Evolutionary conservation across 2,113 vertebrate species (phyloP).

Genomic region (Steatornis caripensis): DNA sequence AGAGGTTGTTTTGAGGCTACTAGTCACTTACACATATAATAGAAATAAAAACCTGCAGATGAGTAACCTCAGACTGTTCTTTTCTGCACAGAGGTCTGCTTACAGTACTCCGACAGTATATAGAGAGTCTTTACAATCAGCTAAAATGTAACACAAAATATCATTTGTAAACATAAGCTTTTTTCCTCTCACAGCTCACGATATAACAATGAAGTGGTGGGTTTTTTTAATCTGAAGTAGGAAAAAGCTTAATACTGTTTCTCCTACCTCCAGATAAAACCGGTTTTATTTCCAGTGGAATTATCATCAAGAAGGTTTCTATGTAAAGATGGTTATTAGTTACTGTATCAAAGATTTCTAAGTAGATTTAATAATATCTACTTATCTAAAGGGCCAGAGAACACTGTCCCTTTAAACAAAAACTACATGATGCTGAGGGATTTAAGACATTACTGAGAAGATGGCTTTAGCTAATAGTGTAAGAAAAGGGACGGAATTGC

Average conservation of each 20-base stretch:
- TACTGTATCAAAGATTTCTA: background rate
- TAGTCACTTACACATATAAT: background rate
- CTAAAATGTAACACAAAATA: background rate
- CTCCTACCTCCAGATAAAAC: background rate
- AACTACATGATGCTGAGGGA: background rate
- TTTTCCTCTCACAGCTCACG: background rate
- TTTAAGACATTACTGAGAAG: background rate
- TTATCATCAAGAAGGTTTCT: background rate
- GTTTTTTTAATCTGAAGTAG: background rate
- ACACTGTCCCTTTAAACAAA: background rate
- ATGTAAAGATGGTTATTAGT: background rate
- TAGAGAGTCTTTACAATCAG: background rate
- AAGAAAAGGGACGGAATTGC: background rate
- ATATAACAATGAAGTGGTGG: background rate
- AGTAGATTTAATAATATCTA: background rate
- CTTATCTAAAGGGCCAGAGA: background rate
- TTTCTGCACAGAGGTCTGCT: background rate
- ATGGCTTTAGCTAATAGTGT: background rate
- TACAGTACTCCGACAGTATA: background rate
- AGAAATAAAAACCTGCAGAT: background rate
- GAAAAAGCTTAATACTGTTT: background rate
- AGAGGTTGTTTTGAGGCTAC: background rate
- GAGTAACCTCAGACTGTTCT: background rate
- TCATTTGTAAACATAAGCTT: background rate
- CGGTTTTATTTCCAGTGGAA: background rate